phyloP scores from a whole-genome alignment of 1,140 invertebrate species.

The Eciton burchellii region DNA sequence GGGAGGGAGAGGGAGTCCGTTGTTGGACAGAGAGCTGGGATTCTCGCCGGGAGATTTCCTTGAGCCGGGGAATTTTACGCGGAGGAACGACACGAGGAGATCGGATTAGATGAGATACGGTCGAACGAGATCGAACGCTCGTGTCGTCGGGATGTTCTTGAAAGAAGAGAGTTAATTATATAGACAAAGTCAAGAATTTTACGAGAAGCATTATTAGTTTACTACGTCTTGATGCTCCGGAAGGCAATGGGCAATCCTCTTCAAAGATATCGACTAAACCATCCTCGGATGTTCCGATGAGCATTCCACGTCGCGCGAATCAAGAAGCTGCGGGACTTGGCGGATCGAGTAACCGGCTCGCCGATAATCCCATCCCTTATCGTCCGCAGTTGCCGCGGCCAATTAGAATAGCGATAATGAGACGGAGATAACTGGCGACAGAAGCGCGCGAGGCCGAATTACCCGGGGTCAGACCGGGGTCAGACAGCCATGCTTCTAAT shows the following conservation, averaged over 20 bases:
- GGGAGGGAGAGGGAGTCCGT: not conserved
- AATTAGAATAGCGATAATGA: not conserved
- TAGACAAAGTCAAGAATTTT: not conserved
- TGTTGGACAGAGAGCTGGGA: not conserved
- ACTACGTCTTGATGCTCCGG: not conserved
- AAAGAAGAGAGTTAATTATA: not conserved
- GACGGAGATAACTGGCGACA: slow-evolving; percentile 17
- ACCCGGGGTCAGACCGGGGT: not conserved
- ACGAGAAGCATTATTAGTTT: not conserved
- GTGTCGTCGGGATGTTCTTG: not conserved
- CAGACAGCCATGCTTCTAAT: slow-evolving; percentile 52
- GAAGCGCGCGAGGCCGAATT: not conserved
- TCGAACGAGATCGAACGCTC: no score
- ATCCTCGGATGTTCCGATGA: not conserved
- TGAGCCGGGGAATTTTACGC: slow-evolving; percentile 17
- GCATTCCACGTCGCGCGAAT: not conserved
- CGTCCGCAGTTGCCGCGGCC: not conserved
- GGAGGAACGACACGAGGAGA: not conserved
- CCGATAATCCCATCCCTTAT: not conserved
- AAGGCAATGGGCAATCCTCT: not conserved
- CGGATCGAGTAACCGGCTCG: not conserved
- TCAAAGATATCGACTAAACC: not conserved
- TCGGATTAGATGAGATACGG: not conserved
- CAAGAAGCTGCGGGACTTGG: not conserved
- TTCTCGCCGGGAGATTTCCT: not conserved